phyloP scores from a whole-genome alignment of 1,140 invertebrate genomes.

The Lordiphosa mommai region DNA sequence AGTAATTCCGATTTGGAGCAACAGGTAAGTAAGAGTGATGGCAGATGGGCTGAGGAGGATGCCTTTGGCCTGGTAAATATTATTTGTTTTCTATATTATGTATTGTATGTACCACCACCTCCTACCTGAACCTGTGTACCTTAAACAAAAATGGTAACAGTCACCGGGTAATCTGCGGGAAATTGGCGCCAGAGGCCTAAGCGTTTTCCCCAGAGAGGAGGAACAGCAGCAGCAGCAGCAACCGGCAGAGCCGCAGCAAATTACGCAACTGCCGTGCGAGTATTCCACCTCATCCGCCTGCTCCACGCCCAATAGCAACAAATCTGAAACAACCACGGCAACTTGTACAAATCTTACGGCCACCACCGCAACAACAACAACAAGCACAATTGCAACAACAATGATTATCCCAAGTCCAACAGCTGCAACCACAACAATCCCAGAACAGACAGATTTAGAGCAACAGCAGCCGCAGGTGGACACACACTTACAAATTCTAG shows the following conservation, averaged over 20 bases:
- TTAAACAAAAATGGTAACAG: conserved; percentile 10
- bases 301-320: neutral
- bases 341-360: conserved; percentile 7
- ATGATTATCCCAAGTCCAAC: conserved; percentile 5
- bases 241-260: conserved; percentile 1
- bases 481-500: neutral
- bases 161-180: conserved; percentile 31
- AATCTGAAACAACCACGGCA: conserved; percentile 9
- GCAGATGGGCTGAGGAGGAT: too few species aligned
- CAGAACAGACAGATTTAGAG: conserved; percentile 13
- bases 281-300: conserved; percentile 22
- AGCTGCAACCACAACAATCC: neutral
- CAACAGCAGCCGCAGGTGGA: neutral
- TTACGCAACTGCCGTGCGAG: conserved; percentile 14
- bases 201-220: conserved; percentile 42
- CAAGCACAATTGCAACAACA: conserved; percentile 1
- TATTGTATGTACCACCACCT: conserved; percentile 2
- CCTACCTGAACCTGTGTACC: neutral
- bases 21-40: conserved; percentile 31
- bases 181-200: conserved; percentile 34
- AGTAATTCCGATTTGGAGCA: conserved; percentile 25
- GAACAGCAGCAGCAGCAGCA: conserved; percentile 1
- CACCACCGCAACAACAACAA: conserved; percentile 7
- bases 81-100: conserved; percentile 19
- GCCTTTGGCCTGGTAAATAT: too few species aligned